Base-by-base conservation (phyloP, 1,140 invertebrate species). In the Drosophila rufa region DNA sequence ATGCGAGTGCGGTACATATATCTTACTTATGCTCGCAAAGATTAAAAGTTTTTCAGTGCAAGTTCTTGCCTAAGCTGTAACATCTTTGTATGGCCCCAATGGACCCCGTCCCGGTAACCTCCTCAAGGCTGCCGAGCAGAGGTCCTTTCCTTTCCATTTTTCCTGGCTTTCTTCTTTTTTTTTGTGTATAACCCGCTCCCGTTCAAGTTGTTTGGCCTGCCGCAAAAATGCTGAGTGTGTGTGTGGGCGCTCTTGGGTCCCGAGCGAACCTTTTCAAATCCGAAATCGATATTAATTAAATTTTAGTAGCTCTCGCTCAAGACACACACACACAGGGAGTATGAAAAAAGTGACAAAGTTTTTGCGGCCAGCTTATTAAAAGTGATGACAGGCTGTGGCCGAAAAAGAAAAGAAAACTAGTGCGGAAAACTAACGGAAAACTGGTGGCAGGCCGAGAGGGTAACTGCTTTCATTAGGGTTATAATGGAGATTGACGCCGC, bases 21-120 rank as follows among this genome's bases (percentile, higher is more conserved):
- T 89, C 80, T 89, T 89, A 89, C 84, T 89, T 89, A 89, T 89
- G 85, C 84, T 84, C 69, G 74, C 71, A 89, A 89, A 89, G 84
- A 89, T 89, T 89, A 89, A 89, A 89, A 89, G 85, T 89, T 89
- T 89, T 90, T 89, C 85, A 89, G 74, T 90, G 81, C 84, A 89
- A 89, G 85, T 79, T 89, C 85, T 83, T 89, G 80, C 80, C 85
- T 89, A 89, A 87, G 84, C 84, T 89, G 84, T 90, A 89, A 89
- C 84, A 89, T 89, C 84, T 89, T 89, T 90, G 65, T 87, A 80
- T 84, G 67, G 69, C 69, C 69, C 69, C 69, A 73, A 73, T 71
- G 14, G 53, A 19, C 33, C 40, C 43, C 33, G 42, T 70, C 15
- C 61, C 69, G 53, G 25, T 56, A 56, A 30, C 22, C 36, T n/a